Evolutionary conservation across 2,888 invertebrate species (phyloP).

Genomic region (Petrolisthes cinctipes): DNA sequence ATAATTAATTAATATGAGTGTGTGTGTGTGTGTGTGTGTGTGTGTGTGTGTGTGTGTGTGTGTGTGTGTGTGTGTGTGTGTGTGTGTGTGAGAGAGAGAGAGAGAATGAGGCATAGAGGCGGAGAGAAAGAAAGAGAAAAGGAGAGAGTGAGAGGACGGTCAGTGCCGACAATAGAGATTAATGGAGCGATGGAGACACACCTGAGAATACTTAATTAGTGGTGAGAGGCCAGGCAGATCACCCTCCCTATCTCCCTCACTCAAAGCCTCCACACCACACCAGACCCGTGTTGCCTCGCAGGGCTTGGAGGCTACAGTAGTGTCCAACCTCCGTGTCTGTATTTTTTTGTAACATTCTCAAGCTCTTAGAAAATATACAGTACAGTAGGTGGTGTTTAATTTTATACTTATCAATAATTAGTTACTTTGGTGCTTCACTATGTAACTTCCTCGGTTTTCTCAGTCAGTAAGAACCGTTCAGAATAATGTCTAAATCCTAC

Average conservation of each 20-base stretch:
- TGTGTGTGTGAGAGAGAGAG: not conserved
- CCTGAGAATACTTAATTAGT: constrained; percentile 32
- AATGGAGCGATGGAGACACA: constrained; percentile 9
- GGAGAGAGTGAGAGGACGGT: constrained; percentile 9
- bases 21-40: not conserved
- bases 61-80: not conserved
- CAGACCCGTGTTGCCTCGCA: constrained; percentile 2
- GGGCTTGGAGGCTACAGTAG: not conserved
- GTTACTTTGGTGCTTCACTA: no score
- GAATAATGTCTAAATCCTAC: no score
- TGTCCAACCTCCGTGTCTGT: no score
- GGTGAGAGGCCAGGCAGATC: not conserved
- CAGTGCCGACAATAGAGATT: constrained; percentile 6
- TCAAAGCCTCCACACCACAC: not conserved
- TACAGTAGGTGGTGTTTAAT: no score
- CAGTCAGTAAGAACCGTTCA: no score
- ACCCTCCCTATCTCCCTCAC: not conserved
- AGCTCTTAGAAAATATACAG: no score
- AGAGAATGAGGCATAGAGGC: not conserved
- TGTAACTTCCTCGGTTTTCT: no score
- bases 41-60: not conserved
- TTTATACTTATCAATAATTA: no score
- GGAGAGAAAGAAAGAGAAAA: constrained; percentile 20
- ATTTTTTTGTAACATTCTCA: no score
- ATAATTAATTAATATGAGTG: not conserved